Conservation (phyloP, 2,888 invertebrate genomes). For the Cosmorhoe ocellata region DNA sequence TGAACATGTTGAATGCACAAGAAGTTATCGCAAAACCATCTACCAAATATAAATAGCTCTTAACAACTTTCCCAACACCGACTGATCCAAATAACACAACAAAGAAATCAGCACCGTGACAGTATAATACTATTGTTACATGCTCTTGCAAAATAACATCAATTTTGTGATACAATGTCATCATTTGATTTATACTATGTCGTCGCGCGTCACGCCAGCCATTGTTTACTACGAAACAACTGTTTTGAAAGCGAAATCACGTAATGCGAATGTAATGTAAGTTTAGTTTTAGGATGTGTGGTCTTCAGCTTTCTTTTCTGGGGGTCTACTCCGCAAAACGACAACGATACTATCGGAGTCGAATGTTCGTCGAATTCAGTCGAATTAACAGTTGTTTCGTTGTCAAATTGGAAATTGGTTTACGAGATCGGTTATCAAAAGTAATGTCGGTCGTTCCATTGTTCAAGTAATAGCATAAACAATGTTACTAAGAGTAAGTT, state of each 20-base stretch:
- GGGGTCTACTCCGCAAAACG: too few relatives aligned
- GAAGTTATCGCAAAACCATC: too few relatives aligned
- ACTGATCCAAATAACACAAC: slow-evolving; percentile 24
- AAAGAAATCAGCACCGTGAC: slow-evolving; percentile 37
- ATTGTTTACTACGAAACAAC: slow-evolving; percentile 31
- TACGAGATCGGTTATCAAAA: too few relatives aligned
- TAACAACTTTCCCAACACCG: slow-evolving; percentile 18
- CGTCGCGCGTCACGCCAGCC: slow-evolving; percentile 42
- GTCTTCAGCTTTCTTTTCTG: neutral
- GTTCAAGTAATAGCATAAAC: too few relatives aligned
- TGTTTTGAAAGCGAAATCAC: slow-evolving; percentile 23
- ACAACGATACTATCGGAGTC: too few relatives aligned
- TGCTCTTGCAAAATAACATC: slow-evolving; percentile 41
- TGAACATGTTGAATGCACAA: too few relatives aligned
- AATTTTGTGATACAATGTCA: slow-evolving; percentile 39
- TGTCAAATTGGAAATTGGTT: too few relatives aligned
- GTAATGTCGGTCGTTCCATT: too few relatives aligned
- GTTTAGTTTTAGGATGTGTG: slow-evolving; percentile 8
- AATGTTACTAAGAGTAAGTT: too few relatives aligned
- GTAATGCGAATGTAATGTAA: slow-evolving; percentile 6
- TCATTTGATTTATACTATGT: slow-evolving; percentile 29
- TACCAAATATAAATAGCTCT: neutral
- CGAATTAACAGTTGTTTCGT: too few relatives aligned
- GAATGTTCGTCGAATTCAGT: too few relatives aligned
- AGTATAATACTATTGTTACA: slow-evolving; percentile 35